A percentile compares a stretch with the other conserved stretches of the same genome.
Evolutionary conservation across 2,888 invertebrate species (phyloP).

Genomic region (Cyclophora albipunctata): DNA sequence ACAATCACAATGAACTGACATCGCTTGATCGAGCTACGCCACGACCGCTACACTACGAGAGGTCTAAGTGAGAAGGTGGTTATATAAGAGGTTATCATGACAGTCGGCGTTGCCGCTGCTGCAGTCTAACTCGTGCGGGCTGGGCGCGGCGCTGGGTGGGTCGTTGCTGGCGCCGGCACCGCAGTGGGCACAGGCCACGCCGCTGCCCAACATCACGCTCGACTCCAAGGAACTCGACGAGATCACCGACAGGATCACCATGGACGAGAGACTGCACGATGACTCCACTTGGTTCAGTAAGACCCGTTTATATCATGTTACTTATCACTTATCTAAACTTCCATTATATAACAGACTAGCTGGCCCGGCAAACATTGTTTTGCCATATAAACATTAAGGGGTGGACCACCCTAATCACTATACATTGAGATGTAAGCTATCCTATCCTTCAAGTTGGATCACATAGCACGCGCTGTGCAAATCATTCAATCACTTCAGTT

Average conservation of each 20-base stretch:
- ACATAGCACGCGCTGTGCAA: too few relatives aligned
- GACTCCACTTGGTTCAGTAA: neutral
- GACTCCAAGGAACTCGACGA: constrained; percentile 47
- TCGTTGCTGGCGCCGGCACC: constrained; percentile 1
- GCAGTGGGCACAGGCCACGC: constrained; percentile 25
- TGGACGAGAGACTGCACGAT: constrained; percentile 25
- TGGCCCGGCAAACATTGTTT: too few relatives aligned
- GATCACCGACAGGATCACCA: constrained; percentile 23
- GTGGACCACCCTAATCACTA: too few relatives aligned
- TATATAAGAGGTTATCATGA: neutral
- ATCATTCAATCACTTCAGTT: too few relatives aligned
- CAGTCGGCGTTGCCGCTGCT: constrained; percentile 14
- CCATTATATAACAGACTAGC: too few relatives aligned
- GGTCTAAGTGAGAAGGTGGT: neutral
- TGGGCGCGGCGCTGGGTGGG: constrained; percentile 25
- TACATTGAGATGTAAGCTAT: too few relatives aligned
- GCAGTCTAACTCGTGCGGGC: constrained; percentile 24
- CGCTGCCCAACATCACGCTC: constrained; percentile 36
- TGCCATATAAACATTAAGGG: too few relatives aligned
- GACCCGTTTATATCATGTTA: too few relatives aligned
- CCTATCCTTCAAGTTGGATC: too few relatives aligned
- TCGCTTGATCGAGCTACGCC: too few relatives aligned
- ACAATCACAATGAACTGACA: too few relatives aligned
- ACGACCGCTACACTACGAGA: neutral
- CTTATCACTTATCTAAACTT: too few relatives aligned